phyloP scores from a whole-genome alignment of 2,888 invertebrate genomes.

The Cyrtodaria siliqua region DNA sequence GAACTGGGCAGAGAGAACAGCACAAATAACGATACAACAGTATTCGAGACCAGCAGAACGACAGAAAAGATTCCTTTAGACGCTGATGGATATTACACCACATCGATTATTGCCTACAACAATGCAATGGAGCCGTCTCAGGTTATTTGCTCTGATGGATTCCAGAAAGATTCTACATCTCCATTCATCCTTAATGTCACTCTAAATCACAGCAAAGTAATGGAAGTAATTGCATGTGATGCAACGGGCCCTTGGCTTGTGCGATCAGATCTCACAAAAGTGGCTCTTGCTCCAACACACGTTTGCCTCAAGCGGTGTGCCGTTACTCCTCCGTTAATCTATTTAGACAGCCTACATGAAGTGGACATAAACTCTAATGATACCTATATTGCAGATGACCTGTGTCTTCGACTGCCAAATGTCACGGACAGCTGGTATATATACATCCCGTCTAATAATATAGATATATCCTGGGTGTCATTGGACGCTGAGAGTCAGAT shows the following conservation, averaged over 20 bases:
- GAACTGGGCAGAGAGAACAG: slow-evolving; percentile 28
- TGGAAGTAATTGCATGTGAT: slow-evolving; percentile 10
- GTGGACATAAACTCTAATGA: too few relatives aligned
- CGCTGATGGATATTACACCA: slow-evolving; percentile 59
- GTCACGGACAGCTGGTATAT: slow-evolving; percentile 25
- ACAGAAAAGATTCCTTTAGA: slow-evolving; percentile 1
- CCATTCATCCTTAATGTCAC: slow-evolving; percentile 50
- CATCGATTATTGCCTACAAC: slow-evolving; percentile 73
- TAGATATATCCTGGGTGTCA: slow-evolving; percentile 56
- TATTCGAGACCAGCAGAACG: neutral
- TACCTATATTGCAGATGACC: slow-evolving; percentile 27
- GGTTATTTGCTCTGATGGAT: slow-evolving; percentile 73
- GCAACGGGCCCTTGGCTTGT: slow-evolving; percentile 3
- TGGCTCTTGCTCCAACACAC: too few relatives aligned
- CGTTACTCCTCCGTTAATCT: too few relatives aligned
- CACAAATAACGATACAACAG: slow-evolving; percentile 6
- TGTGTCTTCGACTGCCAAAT: slow-evolving; percentile 29
- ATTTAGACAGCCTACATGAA: too few relatives aligned
- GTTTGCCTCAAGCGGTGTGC: too few relatives aligned
- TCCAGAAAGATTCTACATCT: slow-evolving; percentile 40
- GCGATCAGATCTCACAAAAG: neutral
- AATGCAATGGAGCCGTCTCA: slow-evolving; percentile 69
- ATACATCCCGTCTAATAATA: slow-evolving; percentile 55
- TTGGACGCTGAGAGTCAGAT: slow-evolving; percentile 60
- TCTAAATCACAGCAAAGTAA: slow-evolving; percentile 38